Evolutionary conservation across 1,140 invertebrate species (phyloP), one percentile per base, ranked within the genome.

Genomic region (Rhagoletis pomonella): DNA sequence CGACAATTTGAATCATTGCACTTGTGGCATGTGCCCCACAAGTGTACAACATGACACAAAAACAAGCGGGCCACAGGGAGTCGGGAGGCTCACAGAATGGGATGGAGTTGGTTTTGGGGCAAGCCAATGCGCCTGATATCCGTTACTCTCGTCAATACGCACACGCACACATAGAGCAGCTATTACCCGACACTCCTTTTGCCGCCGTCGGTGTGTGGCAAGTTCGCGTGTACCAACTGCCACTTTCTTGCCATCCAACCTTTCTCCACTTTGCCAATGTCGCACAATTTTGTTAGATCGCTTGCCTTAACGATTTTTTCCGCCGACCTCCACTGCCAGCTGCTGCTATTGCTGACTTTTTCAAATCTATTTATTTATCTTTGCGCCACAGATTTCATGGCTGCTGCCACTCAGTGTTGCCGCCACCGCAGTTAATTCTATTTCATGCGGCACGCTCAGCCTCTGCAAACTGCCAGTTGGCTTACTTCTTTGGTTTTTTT

Each of bases 1-100:
- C 47, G 73, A 81, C 73, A 81, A 81, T 81, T 81, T 81, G 73
- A 81, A 81, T 55, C 73, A 81, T 81, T 81, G 73, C 73, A 81
- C 73, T 81, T 81, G 73, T 81, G 73, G 73, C 73, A 81, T 81
- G 73, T 55, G 73, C 73, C 73, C 73, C 73, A 58, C 73, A 81
- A 81, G 50, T 81, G 73, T 81, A 81, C 73, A 81, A 81, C 73
- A 81, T 81, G 73, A 42, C 73, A 81, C 73, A 81, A 81, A 81
- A 44, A 81, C 73, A 81, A 81, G 47, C 14, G 67, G 12, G 4
- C 4, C 67, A 2, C 10, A 0, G 29, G 29, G 29, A 29, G 29
- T 29, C 29, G 29, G 50, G 5, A 55, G 50, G 2, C 50, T 7
- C 3, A 55, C 50, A 55, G 50, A 1, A 55, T 55, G 3, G 50